phyloP scores from a whole-genome alignment of 1,140 invertebrate genomes.

The Hylaeus anthracinus region DNA sequence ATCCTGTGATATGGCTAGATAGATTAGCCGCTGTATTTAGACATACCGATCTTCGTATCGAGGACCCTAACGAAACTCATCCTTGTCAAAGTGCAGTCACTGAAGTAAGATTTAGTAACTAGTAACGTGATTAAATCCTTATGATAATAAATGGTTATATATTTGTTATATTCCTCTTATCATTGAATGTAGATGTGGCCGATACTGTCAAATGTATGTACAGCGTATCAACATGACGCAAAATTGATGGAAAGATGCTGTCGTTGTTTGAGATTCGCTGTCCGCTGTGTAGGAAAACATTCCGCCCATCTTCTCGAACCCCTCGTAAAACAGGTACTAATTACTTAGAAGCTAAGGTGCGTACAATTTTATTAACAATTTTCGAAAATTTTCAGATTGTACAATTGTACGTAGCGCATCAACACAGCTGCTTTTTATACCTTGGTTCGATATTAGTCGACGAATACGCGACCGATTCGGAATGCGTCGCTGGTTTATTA shows the following conservation, averaged over 20 bases:
- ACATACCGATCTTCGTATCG: conserved; percentile 85
- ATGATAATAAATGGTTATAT: not conserved
- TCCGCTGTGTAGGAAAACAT: conserved; percentile 92
- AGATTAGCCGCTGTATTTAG: conserved; percentile 94
- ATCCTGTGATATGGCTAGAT: conserved; percentile 97
- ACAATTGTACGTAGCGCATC: conserved; percentile 88
- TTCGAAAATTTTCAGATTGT: conserved; percentile 85
- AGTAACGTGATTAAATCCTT: not conserved
- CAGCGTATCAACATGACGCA: conserved; percentile 90
- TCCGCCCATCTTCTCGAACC: conserved; percentile 89
- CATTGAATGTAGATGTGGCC: conserved; percentile 86
- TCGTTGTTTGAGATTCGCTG: conserved; percentile 92
- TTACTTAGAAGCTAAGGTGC: not conserved
- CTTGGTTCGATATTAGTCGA: conserved; percentile 97
- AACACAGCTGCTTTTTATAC: conserved; percentile 97
- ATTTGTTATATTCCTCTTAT: not conserved
- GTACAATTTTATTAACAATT: not conserved
- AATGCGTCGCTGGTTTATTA: conserved; percentile 88
- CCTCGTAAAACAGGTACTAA: conserved; percentile 88
- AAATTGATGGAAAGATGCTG: conserved; percentile 96
- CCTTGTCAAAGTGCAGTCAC: conserved; percentile 91
- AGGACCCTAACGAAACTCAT: conserved; percentile 84
- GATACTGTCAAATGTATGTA: conserved; percentile 88
- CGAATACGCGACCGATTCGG: conserved; percentile 90
- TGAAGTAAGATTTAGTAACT: conserved; percentile 82